Evolutionary conservation across 1,140 invertebrate genomes (phyloP).

Genomic region (Stegodyphus dumicola): DNA sequence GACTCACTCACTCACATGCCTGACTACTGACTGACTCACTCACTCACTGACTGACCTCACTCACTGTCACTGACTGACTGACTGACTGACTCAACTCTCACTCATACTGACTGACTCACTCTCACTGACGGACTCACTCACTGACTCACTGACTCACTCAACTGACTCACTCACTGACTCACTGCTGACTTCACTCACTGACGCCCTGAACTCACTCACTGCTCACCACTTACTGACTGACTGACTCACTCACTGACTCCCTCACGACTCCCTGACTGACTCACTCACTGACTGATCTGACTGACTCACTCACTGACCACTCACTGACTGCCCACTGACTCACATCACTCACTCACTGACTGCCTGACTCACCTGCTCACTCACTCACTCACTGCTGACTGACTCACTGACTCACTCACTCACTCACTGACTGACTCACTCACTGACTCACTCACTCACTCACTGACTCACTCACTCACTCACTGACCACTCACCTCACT

Average conservation of each 20-base stretch:
- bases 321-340: too few species aligned
- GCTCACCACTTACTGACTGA: background rate
- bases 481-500: too few species aligned
- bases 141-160: background rate
- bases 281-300: too few species aligned
- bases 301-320: too few species aligned
- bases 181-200: background rate
- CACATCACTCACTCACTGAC: too few species aligned
- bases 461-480: too few species aligned
- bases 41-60: background rate
- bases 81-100: background rate
- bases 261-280: too few species aligned
- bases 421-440: too few species aligned
- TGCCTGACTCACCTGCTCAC: too few species aligned
- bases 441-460: too few species aligned
- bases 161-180: background rate
- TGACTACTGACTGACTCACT: background rate
- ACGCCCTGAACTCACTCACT: background rate
- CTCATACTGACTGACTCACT: background rate
- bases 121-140: background rate
- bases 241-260: background rate
- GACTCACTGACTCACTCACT: too few species aligned
- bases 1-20: background rate
- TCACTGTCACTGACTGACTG: background rate
- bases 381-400: too few species aligned